Conservation (phyloP, 2,888 invertebrate species). For the Arenicola marina region DNA sequence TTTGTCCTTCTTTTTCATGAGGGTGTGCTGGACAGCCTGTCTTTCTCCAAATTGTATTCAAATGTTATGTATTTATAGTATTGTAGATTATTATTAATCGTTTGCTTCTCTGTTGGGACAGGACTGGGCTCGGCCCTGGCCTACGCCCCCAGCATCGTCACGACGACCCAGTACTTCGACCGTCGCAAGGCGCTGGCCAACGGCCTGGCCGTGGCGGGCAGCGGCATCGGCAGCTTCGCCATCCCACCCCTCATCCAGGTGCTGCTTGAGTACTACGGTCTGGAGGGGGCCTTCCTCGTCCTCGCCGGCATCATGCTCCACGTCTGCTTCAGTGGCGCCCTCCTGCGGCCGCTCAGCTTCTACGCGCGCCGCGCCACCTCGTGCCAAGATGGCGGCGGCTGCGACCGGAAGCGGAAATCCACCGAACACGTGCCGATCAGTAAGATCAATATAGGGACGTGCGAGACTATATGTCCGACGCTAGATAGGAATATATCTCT, state of each 20-base stretch:
- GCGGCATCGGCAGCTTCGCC: conserved; percentile 39
- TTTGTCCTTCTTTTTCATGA: too few species aligned
- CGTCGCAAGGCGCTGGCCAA: conserved; percentile 40
- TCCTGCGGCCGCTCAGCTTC: conserved; percentile 22
- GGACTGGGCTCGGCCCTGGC: conserved; percentile 41
- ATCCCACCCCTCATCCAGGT: conserved; percentile 32
- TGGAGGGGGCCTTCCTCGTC: conserved; percentile 22
- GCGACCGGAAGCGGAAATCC: neutral
- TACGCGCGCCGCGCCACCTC: neutral
- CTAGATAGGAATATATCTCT: too few species aligned
- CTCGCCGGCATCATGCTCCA: conserved; percentile 24
- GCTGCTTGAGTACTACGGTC: conserved; percentile 21
- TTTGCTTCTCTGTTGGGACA: conserved; percentile 20
- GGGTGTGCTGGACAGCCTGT: neutral
- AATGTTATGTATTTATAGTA: neutral
- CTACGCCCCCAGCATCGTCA: conserved; percentile 40
- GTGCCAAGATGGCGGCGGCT: too few species aligned
- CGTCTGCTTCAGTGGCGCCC: conserved; percentile 24
- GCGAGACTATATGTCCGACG: neutral
- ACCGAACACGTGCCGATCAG: neutral
- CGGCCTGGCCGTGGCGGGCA: conserved; percentile 39
- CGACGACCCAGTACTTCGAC: conserved; percentile 41
- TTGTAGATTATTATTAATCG: neutral
- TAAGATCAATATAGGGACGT: neutral
- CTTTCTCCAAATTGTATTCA: neutral